phyloP scores from a whole-genome alignment of 2,797 vertebrate genomes.

The Florisuga fusca region DNA sequence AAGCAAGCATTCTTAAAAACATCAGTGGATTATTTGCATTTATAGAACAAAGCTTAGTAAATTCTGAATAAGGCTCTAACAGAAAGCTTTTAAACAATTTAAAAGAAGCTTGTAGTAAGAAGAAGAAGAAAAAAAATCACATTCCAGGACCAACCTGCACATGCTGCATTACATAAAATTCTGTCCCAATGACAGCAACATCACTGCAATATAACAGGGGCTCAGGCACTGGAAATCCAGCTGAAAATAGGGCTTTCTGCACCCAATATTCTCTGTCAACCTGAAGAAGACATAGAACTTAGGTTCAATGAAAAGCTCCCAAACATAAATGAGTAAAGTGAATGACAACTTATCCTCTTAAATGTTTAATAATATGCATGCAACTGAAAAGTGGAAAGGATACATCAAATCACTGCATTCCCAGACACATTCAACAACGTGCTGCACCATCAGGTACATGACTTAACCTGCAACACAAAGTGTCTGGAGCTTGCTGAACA shows the following conservation, averaged over 20 bases:
- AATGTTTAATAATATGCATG: neutral
- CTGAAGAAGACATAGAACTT: slow-evolving; percentile 72
- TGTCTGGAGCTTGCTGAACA: neutral
- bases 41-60: neutral
- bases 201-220: slow-evolving; percentile 89
- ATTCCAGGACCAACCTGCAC: slow-evolving; percentile 79
- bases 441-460: fast-evolving
- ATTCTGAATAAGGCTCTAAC: neutral
- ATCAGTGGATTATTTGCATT: neutral
- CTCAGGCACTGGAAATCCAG: slow-evolving; percentile 91
- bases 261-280: slow-evolving; percentile 91
- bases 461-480: neutral
- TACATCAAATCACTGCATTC: neutral
- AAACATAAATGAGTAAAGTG: neutral
- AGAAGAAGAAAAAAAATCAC: neutral
- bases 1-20: neutral
- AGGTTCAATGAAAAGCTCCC: neutral
- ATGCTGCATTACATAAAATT: slow-evolving; percentile 95
- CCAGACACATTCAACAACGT: neutral
- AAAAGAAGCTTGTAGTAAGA: neutral
- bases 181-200: slow-evolving; percentile 87
- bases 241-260: slow-evolving; percentile 86
- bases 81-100: neutral
- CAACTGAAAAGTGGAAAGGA: neutral
- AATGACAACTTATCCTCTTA: neutral